Evolutionary conservation across 2,797 vertebrate species (phyloP).

Genomic region (Nyctibius grandis): DNA sequence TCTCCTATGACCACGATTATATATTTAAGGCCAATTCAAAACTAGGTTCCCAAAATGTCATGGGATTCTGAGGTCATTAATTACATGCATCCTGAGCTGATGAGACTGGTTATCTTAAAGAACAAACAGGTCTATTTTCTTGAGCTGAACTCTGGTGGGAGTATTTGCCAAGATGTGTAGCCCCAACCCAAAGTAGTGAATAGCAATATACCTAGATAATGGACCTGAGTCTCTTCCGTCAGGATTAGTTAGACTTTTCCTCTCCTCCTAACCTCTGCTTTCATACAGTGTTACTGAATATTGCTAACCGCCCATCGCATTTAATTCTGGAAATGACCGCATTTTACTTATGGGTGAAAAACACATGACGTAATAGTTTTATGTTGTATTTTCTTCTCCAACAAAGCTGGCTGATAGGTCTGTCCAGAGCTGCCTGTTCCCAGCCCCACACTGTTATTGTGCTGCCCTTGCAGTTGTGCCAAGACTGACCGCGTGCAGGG

Average conservation of each 20-base stretch:
- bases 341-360: background rate
- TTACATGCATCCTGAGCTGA: background rate
- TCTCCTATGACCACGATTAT: background rate
- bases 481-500: background rate
- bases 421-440: background rate
- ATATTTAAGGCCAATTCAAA: background rate
- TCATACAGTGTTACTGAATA: background rate
- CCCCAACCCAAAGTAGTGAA: background rate
- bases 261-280: background rate
- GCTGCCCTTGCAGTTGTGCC: background rate
- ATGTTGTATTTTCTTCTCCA: background rate
- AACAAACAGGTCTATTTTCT: background rate
- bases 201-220: background rate
- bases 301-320: background rate
- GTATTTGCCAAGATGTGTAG: background rate
- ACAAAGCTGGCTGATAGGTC: background rate
- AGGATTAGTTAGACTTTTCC: background rate
- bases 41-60: background rate
- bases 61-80: background rate
- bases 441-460: fast-evolving
- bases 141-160: background rate
- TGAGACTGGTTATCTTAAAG: background rate
- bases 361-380: fast-evolving
- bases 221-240: background rate
- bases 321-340: background rate